These are phyloP conservation scores for Rhagium mordax DNA, from an alignment of 2,888 invertebrate species.

Conservation along the genomic window DNA sequence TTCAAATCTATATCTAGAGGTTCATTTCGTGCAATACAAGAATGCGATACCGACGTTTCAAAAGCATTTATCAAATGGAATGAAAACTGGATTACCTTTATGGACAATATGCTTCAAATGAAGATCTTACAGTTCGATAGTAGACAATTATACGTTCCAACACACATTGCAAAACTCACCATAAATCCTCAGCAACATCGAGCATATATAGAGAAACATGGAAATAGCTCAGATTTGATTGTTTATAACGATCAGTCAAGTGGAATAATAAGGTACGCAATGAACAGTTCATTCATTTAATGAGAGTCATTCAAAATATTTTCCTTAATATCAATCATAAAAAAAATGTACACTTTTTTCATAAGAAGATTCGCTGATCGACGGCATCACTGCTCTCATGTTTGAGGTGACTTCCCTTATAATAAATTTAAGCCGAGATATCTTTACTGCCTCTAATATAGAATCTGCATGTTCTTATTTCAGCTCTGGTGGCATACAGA, in stretches of 20 bases:
- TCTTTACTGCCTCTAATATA: too few relatives aligned
- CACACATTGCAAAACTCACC: slow-evolving; percentile 65
- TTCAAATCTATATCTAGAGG: slow-evolving; percentile 45
- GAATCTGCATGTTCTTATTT: neutral
- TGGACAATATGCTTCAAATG: slow-evolving; percentile 90
- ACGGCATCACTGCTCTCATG: too few relatives aligned
- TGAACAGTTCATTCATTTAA: too few relatives aligned
- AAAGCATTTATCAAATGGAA: slow-evolving; percentile 53
- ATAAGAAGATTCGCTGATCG: too few relatives aligned
- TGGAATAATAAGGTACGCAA: neutral
- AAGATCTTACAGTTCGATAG: slow-evolving; percentile 77
- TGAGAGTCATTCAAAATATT: too few relatives aligned
- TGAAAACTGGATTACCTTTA: slow-evolving; percentile 87
- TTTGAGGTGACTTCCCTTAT: too few relatives aligned
- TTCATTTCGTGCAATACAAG: slow-evolving; percentile 53
- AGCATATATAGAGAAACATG: neutral
- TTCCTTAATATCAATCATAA: too few relatives aligned
- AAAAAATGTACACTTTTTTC: too few relatives aligned
- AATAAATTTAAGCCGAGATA: too few relatives aligned
- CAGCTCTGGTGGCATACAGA: slow-evolving; percentile 83
- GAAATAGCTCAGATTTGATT: neutral
- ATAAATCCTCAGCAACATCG: neutral
- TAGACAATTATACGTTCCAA: slow-evolving; percentile 80
- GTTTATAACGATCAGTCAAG: neutral
- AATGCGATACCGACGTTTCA: slow-evolving; percentile 49